A percentile compares a stretch with the other conserved stretches of the same genome.
These are phyloP conservation scores for Peribatodes rhomboidaria DNA, from an alignment of 2,888 invertebrate species.

Conservation along the genomic window DNA sequence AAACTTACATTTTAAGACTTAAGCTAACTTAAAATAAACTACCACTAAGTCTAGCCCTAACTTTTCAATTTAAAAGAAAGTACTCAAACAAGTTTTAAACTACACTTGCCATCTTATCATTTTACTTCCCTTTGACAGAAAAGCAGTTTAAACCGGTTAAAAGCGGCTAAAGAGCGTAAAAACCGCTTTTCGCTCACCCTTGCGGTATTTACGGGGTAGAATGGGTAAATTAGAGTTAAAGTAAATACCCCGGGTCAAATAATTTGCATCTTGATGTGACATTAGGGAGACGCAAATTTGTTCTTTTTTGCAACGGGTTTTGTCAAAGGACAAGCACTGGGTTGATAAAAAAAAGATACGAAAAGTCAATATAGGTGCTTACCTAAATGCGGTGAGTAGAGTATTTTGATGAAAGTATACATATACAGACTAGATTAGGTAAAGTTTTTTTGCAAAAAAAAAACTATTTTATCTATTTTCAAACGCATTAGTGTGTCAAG, in stretches of 20 bases:
- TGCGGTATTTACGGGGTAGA: constrained; percentile 74
- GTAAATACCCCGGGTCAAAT: constrained; percentile 79
- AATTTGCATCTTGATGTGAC: constrained; percentile 86
- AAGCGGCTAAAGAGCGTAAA: constrained; percentile 49
- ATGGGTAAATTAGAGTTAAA: constrained; percentile 77
- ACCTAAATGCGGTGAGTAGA: no score
- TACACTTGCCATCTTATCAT: constrained; percentile 38
- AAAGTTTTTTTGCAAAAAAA: no score
- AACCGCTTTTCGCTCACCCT: constrained; percentile 62
- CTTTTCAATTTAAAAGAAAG: constrained; percentile 24
- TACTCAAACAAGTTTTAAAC: constrained; percentile 39
- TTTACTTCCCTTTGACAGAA: constrained; percentile 50
- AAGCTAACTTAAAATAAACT: background rate
- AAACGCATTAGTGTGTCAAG: no score
- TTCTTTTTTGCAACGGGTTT: constrained; percentile 61
- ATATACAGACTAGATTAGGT: no score
- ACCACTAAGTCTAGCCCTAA: constrained; percentile 12
- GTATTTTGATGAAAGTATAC: no score
- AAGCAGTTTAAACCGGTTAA: constrained; percentile 48
- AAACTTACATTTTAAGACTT: background rate
- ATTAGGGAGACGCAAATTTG: constrained; percentile 73
- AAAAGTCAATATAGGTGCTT: no score
- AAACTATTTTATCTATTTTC: no score
- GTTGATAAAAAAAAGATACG: no score
- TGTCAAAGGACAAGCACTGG: constrained; percentile 17